These are phyloP conservation scores for Heliconius charithonia DNA, from an alignment of 2,888 invertebrate species.

Conservation along the genomic window DNA sequence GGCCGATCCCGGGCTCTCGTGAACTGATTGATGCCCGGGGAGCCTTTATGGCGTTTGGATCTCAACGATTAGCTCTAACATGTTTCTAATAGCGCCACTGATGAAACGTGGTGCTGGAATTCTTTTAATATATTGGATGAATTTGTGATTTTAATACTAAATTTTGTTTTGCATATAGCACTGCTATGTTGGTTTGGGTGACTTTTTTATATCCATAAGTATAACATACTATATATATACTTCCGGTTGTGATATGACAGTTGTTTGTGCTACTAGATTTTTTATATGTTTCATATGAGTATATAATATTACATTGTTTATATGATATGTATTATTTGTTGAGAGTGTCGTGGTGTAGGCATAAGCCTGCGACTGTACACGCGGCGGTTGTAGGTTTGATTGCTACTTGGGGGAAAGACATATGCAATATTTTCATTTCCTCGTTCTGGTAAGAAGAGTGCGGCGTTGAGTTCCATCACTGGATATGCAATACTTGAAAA, in stretches of 20 bases:
- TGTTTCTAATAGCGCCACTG: slow-evolving; percentile 17
- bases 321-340: no score
- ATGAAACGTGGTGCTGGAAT: slow-evolving; percentile 1
- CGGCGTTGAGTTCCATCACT: no score
- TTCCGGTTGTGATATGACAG: neutral
- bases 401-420: no score
- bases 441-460: no score
- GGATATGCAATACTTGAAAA: no score
- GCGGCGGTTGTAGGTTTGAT: no score
- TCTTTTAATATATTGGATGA: neutral
- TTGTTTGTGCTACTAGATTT: neutral
- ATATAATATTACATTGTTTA: no score
- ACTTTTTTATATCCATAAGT: neutral
- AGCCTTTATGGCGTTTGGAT: slow-evolving; percentile 30
- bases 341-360: no score
- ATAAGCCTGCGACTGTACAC: no score
- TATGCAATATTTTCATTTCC: no score
- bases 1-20: slow-evolving; percentile 36
- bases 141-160: neutral
- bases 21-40: slow-evolving; percentile 34
- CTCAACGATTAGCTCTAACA: slow-evolving; percentile 17
- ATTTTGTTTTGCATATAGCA: neutral
- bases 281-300: no score
- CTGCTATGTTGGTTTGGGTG: neutral
- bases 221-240: neutral